phyloP scores from a whole-genome alignment of 2,797 vertebrate genomes.

The Poeciliopsis gracilis region DNA sequence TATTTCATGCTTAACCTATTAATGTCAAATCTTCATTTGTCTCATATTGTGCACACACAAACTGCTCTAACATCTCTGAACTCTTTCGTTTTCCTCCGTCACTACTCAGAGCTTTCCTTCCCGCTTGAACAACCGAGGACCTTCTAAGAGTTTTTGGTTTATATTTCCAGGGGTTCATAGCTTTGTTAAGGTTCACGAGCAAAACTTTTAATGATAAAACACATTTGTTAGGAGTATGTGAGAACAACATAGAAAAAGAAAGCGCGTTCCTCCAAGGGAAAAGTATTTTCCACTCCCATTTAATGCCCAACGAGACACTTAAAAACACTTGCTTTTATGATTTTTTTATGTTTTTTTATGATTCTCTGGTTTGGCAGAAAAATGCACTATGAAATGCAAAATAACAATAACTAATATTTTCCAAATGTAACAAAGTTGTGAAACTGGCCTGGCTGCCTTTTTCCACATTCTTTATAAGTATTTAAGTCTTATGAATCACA shows the following conservation, averaged over 20 bases:
- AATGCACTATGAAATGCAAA: constrained; percentile 79
- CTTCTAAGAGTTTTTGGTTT: constrained; percentile 24
- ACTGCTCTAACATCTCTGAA: constrained; percentile 31
- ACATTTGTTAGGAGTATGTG: constrained; percentile 50
- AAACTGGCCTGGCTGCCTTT: constrained; percentile 56
- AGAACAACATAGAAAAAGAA: constrained; percentile 48
- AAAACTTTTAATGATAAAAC: constrained; percentile 34
- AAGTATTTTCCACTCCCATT: constrained; percentile 55
- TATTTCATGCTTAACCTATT: background rate
- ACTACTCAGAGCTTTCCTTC: constrained; percentile 36
- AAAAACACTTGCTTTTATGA: constrained; percentile 76
- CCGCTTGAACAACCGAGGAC: constrained; percentile 1
- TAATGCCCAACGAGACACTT: constrained; percentile 65
- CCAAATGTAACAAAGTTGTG: constrained; percentile 80
- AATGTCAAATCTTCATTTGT: constrained; percentile 11
- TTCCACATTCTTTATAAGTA: constrained; percentile 62
- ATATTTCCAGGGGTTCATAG: constrained; percentile 11
- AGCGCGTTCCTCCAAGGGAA: constrained; percentile 52
- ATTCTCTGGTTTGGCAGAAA: constrained; percentile 72
- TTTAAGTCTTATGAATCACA: constrained; percentile 61
- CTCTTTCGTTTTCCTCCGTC: constrained; percentile 37
- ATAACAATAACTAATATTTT: constrained; percentile 83
- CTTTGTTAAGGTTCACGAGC: constrained; percentile 50
- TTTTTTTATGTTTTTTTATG: constrained; percentile 74
- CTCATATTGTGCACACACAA: constrained; percentile 28